Percentiles rank a stretch among this genome's conserved stretches.
phyloP scores from a whole-genome alignment of 2,113 vertebrate species.

The Sander lucioperca region DNA sequence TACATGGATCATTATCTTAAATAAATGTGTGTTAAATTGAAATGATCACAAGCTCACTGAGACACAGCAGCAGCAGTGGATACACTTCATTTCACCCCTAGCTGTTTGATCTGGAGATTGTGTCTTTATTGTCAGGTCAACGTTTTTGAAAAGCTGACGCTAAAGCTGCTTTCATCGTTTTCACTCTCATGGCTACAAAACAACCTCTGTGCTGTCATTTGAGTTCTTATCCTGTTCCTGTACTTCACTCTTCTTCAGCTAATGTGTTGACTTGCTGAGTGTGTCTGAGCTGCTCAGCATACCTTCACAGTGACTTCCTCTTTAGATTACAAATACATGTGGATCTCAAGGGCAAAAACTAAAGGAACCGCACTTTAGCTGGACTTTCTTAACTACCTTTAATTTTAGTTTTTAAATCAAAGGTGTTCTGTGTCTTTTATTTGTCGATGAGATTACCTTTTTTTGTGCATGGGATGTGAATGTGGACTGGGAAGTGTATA shows the following conservation, averaged over 20 bases:
- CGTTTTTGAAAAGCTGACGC: background rate
- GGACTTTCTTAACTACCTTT: background rate
- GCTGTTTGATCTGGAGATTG: background rate
- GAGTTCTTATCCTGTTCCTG: background rate
- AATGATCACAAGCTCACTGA: background rate
- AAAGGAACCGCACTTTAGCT: background rate
- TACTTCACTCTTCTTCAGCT: background rate
- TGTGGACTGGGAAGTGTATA: background rate
- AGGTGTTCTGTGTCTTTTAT: background rate
- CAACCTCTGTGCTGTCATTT: background rate
- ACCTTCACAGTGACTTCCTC: constrained; percentile 31
- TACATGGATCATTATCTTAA: background rate
- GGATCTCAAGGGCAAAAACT: background rate
- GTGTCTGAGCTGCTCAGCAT: constrained; percentile 30
- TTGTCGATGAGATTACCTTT: background rate
- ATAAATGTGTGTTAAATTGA: background rate
- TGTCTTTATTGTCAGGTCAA: background rate
- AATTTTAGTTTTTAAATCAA: background rate
- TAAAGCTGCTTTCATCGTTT: background rate
- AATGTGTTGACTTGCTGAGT: constrained; percentile 6
- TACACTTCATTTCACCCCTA: background rate
- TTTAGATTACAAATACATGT: constrained; percentile 45
- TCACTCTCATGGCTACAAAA: background rate
- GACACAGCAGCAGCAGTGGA: background rate
- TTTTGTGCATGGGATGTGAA: background rate